phyloP scores from a whole-genome alignment of 2,888 invertebrate genomes.

The Neoaliturus tenellus region DNA sequence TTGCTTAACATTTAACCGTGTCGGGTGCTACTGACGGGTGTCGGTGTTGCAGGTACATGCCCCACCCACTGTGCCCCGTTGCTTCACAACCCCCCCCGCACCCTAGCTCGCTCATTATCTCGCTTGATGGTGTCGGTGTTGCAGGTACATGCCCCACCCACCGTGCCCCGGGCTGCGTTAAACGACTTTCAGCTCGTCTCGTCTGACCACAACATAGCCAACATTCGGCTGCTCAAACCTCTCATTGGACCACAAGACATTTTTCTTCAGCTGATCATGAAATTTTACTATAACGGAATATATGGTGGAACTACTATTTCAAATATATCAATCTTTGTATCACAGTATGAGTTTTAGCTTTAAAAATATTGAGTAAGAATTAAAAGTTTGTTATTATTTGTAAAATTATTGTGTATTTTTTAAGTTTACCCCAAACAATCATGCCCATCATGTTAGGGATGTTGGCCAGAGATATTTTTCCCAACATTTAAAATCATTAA shows the following conservation, averaged over 20 bases:
- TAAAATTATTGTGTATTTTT: too few species aligned
- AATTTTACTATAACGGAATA: conserved; percentile 82
- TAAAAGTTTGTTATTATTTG: too few species aligned
- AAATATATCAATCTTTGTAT: conserved; percentile 90
- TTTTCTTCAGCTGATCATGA: conserved; percentile 91
- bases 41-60: conserved; percentile 29
- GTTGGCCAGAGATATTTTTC: too few species aligned
- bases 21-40: too few species aligned
- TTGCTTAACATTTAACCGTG: too few species aligned
- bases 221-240: conserved; percentile 83
- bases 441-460: too few species aligned
- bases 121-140: too few species aligned
- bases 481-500: too few species aligned
- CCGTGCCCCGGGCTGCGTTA: conserved; percentile 74
- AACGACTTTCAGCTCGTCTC: conserved; percentile 82
- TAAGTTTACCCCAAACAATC: too few species aligned
- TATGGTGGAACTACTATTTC: conserved; percentile 91
- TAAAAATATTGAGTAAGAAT: conserved; percentile 15
- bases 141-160: conserved; percentile 39
- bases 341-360: conserved; percentile 84
- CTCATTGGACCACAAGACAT: conserved; percentile 94
- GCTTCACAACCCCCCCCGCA: too few species aligned
- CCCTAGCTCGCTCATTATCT: too few species aligned
- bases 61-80: conserved; percentile 65
- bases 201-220: conserved; percentile 83